phyloP scores from a whole-genome alignment of 2,113 vertebrate genomes.

The Gymnobelideus leadbeateri region DNA sequence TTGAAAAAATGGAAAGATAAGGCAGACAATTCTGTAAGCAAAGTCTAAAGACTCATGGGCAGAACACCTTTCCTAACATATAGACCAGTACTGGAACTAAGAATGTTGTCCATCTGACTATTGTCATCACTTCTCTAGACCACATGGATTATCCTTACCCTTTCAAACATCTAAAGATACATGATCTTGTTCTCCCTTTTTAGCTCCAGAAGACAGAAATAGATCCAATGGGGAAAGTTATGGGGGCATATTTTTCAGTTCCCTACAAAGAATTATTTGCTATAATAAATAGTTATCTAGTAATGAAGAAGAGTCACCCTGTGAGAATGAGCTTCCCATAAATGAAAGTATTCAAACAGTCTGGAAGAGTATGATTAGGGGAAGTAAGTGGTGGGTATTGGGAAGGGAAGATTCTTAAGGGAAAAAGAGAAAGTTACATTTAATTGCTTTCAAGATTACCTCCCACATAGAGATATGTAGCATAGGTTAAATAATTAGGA shows the following conservation, averaged over 20 bases:
- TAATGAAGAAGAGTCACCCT: neutral
- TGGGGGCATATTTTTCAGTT: neutral
- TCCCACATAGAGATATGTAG: neutral
- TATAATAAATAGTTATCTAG: neutral
- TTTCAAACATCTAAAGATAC: neutral
- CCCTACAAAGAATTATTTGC: neutral
- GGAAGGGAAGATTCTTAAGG: neutral
- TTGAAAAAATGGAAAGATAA: neutral
- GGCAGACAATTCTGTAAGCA: neutral
- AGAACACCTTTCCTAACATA: neutral
- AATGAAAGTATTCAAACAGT: neutral
- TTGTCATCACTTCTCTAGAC: neutral
- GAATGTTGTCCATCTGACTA: neutral
- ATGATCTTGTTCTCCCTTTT: neutral
- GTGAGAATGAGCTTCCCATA: neutral
- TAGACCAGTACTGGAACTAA: neutral
- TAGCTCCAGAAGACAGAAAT: neutral
- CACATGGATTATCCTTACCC: neutral
- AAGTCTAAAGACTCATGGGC: neutral
- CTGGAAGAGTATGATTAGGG: neutral
- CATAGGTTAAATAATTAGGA: neutral
- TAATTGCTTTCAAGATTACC: neutral
- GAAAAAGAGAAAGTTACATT: neutral
- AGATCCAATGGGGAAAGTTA: neutral
- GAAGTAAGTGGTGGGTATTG: neutral